phyloP scores from a whole-genome alignment of 2,888 invertebrate genomes.

The Monopis laevigella region DNA sequence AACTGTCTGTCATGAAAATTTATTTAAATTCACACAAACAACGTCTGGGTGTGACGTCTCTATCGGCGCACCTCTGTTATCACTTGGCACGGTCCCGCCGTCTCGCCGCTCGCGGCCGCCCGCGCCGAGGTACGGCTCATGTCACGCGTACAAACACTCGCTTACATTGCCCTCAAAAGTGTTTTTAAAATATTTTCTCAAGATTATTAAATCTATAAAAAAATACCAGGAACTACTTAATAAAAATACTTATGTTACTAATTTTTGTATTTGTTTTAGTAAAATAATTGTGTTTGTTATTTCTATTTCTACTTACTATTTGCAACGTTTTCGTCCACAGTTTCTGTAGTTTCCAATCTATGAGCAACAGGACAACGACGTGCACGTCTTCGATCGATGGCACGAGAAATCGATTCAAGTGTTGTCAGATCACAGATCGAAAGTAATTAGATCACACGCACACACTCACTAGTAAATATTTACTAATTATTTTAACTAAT shows the following conservation, averaged over 20 bases:
- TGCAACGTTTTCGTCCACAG: constrained; percentile 59
- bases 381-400: constrained; percentile 40
- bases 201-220: no score
- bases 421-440: constrained; percentile 38
- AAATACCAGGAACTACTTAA: no score
- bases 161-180: constrained; percentile 4
- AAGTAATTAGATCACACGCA: constrained; percentile 26
- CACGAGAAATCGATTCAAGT: constrained; percentile 39
- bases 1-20: constrained; percentile 67
- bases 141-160: constrained; percentile 6
- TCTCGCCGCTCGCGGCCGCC: constrained; percentile 36
- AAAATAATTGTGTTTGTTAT: no score
- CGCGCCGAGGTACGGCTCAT: background rate
- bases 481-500: constrained; percentile 5
- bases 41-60: constrained; percentile 67
- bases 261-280: no score
- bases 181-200: background rate
- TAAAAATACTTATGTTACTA: background rate
- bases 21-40: constrained; percentile 68
- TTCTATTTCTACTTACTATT: constrained; percentile 53
- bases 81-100: constrained; percentile 65
- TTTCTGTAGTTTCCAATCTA: constrained; percentile 53
- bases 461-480: constrained; percentile 6
- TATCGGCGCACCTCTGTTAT: constrained; percentile 67
- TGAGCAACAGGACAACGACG: constrained; percentile 50